Conservation (phyloP, 2,113 vertebrate genomes). For the Syngnathus typhle region DNA sequence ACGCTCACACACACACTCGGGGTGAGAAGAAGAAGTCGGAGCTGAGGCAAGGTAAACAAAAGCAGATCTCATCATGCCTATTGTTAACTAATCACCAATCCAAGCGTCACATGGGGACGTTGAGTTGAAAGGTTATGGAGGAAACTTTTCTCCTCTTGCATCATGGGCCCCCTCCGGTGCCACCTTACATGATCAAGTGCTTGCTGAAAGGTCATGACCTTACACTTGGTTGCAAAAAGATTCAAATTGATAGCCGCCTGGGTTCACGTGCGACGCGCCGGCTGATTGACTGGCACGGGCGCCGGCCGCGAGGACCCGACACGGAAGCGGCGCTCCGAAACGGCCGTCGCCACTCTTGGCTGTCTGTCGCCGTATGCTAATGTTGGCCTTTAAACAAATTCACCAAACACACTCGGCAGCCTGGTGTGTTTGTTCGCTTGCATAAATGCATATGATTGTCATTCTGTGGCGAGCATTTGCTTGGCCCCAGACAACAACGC, state of each 20-base stretch:
- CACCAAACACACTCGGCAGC: slow-evolving; percentile 63
- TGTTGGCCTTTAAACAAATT: slow-evolving; percentile 73
- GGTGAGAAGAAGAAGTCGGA: slow-evolving; percentile 55
- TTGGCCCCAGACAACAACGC: slow-evolving; percentile 38
- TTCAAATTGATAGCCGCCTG: slow-evolving; percentile 10
- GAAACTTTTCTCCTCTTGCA: slow-evolving; percentile 49
- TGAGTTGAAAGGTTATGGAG: slow-evolving; percentile 64
- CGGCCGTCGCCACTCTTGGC: slow-evolving; percentile 54
- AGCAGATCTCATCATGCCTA: slow-evolving; percentile 65
- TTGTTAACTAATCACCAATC: slow-evolving; percentile 70
- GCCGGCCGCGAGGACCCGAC: slow-evolving; percentile 13
- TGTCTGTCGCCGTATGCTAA: slow-evolving; percentile 69
- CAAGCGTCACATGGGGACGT: slow-evolving; percentile 46
- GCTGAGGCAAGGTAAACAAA: slow-evolving; percentile 67
- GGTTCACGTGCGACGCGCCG: slow-evolving; percentile 31
- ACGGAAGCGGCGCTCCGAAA: slow-evolving; percentile 44
- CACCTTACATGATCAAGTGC: slow-evolving; percentile 1
- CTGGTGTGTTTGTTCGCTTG: slow-evolving; percentile 65
- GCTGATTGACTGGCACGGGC: slow-evolving; percentile 49
- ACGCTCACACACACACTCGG: slow-evolving; percentile 61
- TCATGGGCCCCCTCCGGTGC: background rate
- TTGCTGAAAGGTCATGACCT: slow-evolving; percentile 37
- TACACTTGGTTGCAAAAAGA: slow-evolving; percentile 29
- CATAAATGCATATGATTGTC: slow-evolving; percentile 76
- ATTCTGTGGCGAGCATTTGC: slow-evolving; percentile 45